These are phyloP conservation scores for Biston stratarius DNA, from an alignment of 2,888 invertebrate genomes.

Conservation along the genomic window DNA sequence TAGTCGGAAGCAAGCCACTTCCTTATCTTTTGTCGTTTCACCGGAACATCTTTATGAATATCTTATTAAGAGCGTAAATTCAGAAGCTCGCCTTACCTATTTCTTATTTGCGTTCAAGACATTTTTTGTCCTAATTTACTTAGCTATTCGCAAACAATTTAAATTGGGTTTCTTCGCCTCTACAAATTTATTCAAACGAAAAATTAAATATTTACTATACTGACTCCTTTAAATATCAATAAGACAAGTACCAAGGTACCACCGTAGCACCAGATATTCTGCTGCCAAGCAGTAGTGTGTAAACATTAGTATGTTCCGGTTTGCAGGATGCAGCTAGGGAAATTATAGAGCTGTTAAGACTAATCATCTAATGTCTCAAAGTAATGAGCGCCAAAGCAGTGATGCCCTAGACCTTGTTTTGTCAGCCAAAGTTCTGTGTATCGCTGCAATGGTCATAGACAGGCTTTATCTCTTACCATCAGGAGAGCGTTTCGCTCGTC, in stretches of 20 bases:
- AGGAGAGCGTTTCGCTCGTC: no score
- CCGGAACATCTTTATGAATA: conserved; percentile 80
- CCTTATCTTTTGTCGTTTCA: conserved; percentile 65
- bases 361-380: no score
- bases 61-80: conserved; percentile 81
- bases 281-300: no score
- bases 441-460: no score
- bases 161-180: conserved; percentile 80
- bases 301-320: no score
- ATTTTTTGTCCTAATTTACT: conserved; percentile 76
- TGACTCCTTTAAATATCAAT: conserved; percentile 42
- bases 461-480: no score
- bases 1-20: conserved; percentile 61
- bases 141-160: conserved; percentile 82
- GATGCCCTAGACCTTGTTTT: no score
- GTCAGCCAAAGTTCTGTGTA: no score
- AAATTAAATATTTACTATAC: conserved; percentile 59
- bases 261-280: no score
- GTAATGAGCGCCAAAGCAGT: no score
- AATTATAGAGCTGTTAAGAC: no score
- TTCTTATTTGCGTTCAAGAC: conserved; percentile 75
- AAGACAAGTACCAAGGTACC: conserved; percentile 32
- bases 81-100: conserved; percentile 75
- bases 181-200: conserved; percentile 71
- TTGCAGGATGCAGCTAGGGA: no score